phyloP scores from a whole-genome alignment of 1,140 invertebrate species.

The Sarcophaga bullata region DNA sequence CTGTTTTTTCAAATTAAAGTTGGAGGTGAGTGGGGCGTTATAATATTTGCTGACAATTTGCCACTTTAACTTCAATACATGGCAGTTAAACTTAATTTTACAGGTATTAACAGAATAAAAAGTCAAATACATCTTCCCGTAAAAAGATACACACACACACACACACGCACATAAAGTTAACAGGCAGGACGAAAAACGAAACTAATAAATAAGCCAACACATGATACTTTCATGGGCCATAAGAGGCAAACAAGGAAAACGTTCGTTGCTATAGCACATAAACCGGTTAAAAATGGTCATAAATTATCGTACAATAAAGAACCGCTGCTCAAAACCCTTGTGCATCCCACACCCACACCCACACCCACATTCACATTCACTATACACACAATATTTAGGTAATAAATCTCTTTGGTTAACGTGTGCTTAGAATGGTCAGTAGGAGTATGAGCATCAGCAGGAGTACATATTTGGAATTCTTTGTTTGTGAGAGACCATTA shows the following conservation, averaged over 20 bases:
- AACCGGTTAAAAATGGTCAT: conserved; percentile 42
- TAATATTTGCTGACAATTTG: conserved; percentile 28
- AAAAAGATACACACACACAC: background rate
- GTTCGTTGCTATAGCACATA: background rate
- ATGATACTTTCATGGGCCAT: background rate
- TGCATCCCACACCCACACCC: too few species aligned
- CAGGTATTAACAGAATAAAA: conserved; percentile 45
- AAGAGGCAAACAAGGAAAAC: background rate
- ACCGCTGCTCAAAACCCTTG: conserved; percentile 44
- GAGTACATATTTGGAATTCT: background rate
- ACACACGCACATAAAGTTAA: background rate
- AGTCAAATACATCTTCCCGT: conserved; percentile 27
- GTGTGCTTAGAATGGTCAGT: conserved; percentile 40
- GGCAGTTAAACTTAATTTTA: conserved; percentile 45
- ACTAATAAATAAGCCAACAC: background rate
- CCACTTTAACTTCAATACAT: background rate
- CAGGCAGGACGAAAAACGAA: background rate
- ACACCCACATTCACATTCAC: too few species aligned
- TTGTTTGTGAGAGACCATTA: conserved; percentile 23
- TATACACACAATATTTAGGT: conserved; percentile 41
- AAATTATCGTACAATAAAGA: conserved; percentile 45
- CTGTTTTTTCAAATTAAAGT: background rate
- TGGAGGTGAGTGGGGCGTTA: background rate
- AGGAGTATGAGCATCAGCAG: background rate
- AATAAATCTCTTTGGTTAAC: conserved; percentile 47